Conservation (phyloP, 2,888 invertebrate species). For the Leptinotarsa tumamoca region DNA sequence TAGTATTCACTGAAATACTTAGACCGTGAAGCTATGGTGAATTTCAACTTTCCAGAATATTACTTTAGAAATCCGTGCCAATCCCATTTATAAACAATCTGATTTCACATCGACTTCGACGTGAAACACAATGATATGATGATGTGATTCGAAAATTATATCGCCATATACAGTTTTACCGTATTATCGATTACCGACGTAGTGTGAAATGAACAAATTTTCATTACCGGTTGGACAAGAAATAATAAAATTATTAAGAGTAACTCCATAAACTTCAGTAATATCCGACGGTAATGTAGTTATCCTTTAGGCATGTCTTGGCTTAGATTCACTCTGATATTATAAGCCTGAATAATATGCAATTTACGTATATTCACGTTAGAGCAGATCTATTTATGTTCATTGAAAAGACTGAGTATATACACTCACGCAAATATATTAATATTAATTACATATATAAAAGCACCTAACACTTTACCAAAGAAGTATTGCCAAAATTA, state of each 20-base stretch:
- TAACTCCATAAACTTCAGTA: slow-evolving; percentile 19
- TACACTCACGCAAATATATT: too few species aligned
- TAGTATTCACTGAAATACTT: not conserved
- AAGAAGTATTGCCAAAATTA: too few species aligned
- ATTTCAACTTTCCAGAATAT: slow-evolving; percentile 8
- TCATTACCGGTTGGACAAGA: slow-evolving; percentile 8
- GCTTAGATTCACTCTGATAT: slow-evolving; percentile 30
- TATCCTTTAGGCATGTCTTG: slow-evolving; percentile 19
- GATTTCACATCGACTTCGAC: slow-evolving; percentile 15
- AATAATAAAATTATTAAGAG: slow-evolving; percentile 4
- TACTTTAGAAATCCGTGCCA: slow-evolving; percentile 11
- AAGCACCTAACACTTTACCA: too few species aligned
- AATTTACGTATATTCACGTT: slow-evolving; percentile 30
- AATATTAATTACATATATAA: too few species aligned
- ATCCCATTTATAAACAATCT: slow-evolving; percentile 4
- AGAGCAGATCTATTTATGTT: slow-evolving; percentile 31
- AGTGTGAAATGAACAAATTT: slow-evolving; percentile 20
- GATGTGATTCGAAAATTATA: slow-evolving; percentile 17
- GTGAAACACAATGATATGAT: slow-evolving; percentile 9
- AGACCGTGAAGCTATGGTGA: not conserved
- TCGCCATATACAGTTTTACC: slow-evolving; percentile 14
- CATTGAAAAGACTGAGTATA: too few species aligned
- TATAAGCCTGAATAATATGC: slow-evolving; percentile 33
- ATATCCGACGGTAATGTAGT: slow-evolving; percentile 23
- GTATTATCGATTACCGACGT: slow-evolving; percentile 6